Conservation (phyloP, 2,113 vertebrate genomes). For the Phalacrocorax carbo region DNA sequence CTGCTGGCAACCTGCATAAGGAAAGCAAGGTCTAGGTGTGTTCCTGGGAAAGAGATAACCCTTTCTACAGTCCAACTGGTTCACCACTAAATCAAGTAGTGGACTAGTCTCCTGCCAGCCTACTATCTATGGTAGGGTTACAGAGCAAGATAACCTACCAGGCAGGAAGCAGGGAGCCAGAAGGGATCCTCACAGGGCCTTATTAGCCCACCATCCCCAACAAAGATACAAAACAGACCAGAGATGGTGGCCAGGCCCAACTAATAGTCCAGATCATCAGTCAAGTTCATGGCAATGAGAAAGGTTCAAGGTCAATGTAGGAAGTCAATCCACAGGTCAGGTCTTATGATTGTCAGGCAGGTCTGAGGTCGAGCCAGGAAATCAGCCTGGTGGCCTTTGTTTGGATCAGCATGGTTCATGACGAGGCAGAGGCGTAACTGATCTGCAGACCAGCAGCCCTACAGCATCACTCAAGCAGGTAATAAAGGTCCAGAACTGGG, state of each 20-base stretch:
- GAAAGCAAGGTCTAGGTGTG: neutral
- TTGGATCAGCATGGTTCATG: neutral
- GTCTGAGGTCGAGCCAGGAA: neutral
- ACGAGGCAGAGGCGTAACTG: neutral
- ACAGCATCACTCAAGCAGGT: neutral
- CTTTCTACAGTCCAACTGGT: rapidly evolving
- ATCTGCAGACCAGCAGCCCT: neutral
- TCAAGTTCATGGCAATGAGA: neutral
- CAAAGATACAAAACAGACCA: neutral
- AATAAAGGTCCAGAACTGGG: neutral
- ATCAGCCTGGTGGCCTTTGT: neutral
- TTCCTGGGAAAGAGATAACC: neutral
- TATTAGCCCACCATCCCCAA: no score
- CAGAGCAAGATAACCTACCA: neutral
- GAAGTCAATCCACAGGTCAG: neutral
- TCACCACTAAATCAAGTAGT: neutral
- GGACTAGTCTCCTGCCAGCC: neutral
- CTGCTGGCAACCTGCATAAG: neutral
- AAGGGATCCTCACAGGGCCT: neutral
- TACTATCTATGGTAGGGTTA: neutral
- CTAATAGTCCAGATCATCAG: neutral
- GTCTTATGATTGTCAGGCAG: neutral
- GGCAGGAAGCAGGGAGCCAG: neutral
- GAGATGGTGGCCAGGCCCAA: neutral
- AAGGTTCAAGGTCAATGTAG: neutral